Base-by-base conservation (phyloP, 2,797 vertebrate genomes). In the Helarctos malayanus region DNA sequence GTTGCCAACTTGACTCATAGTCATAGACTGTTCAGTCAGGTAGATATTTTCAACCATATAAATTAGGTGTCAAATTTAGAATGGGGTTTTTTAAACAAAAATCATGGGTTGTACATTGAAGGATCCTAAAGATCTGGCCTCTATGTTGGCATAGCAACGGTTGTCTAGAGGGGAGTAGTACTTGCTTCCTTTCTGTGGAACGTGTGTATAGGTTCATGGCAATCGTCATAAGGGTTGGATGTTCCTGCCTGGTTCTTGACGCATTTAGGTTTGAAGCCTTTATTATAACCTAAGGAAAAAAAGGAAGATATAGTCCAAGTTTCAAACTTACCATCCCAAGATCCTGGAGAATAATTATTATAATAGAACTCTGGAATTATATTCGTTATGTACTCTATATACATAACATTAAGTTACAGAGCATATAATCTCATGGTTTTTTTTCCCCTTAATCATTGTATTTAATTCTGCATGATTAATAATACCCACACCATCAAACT, bases 1-100 rank as follows among this genome's bases (percentile, higher is more conserved):
- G 19, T 69, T 69, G 16, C 63, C 23, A 56, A 45, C 10, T 83
- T 61, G 1, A 71, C 10, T 83, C 29, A 47, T 10, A 54, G 73
- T 57, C 10, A 57, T 14, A 35, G 73, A 92, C 96, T 61, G 2
- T 88, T 91, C 5, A 88, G 41, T 59, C 9, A 71, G 59, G 75
- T 5, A 65, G 11, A 56, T 49, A 76, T 86, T 76, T 93, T 86
- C 25, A 87, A 45, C 23, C 12, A 38, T 56, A 27, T 83, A 32
- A 87, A 54, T 63, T 76, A 65, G 57, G 19, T 10, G 19, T 88
- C 15, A 95, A 38, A 47, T 76, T 63, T 87, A 25, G 81, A 95
- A 54, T 16, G 57, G 13, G 3, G 1, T 47, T 80, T 73, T 76
- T 87, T 61, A 84, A 49, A 56, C 59, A 68, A 87, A 89, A 93